Base-by-base conservation (phyloP, 2,113 vertebrate genomes). In the Hippocampus zosterae region DNA sequence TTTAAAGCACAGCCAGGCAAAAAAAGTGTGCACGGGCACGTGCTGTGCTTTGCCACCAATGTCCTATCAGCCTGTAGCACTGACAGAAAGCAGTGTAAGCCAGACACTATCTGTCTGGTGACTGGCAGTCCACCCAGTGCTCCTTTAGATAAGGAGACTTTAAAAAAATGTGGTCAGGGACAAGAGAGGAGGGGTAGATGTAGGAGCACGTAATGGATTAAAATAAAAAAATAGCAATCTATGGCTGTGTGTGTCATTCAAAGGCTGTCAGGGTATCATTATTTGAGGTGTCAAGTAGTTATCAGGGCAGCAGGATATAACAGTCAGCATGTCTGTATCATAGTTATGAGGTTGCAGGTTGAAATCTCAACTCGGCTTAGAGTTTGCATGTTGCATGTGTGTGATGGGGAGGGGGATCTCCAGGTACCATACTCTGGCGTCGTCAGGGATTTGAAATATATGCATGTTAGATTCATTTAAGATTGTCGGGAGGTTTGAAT, bases 71-170 rank as follows among this genome's bases (percentile, higher is more conserved):
- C 63, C 41, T 65, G 33, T 62, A 40, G 60, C 60, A 40, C 60
- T 40, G 33, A 62, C 60, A 62, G 63, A 65, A 65, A 65, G 63
- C 23, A 46, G 15, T 46, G 41, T 25, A 46, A 46, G 63, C 63
- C 63, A 65, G 63, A 65, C 63, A 65, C 63, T 65, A 65, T 65
- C 41, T 65, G 63, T 27, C 21, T 65, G 42, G 41, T 65, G 63
- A 65, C 15, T 65, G 63, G 23, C 63, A 46, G 63, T 46, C 23
- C n/a, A 44, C 63, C 42, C 23, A 27, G 13, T 46, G 63, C 63
- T 42, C 23, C 41, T 46, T 65, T 65, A 46, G 63, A 65, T 65
- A 65, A 65, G 63, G 40, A 16, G 13, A 18, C 41, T 46, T 46
- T 25, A 65, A 41, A 65, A 46, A 46, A 65, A 65, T 18, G 63